Conservation (phyloP, 2,888 invertebrate species). For the Psococerastis gibbosa region DNA sequence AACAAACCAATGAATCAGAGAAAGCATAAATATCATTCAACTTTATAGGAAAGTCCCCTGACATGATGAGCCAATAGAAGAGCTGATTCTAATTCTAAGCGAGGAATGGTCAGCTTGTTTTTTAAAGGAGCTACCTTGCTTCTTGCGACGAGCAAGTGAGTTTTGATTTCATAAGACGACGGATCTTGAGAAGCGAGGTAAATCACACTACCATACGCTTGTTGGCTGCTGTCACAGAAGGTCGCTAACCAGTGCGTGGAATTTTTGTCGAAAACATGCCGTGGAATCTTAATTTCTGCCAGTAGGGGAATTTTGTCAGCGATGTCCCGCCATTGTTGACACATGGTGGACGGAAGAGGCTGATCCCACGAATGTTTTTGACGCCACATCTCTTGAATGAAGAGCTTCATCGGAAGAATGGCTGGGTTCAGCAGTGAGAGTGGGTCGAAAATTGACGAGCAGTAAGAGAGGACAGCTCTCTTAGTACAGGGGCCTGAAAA, state of each 20-base stretch:
- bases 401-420: slow-evolving; percentile 1
- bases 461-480: slow-evolving; percentile 4
- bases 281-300: slow-evolving; percentile 6
- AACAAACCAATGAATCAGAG: not conserved
- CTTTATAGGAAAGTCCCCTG: not conserved
- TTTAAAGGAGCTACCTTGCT: not conserved
- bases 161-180: not conserved
- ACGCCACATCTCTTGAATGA: slow-evolving; percentile 8
- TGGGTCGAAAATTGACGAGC: slow-evolving; percentile 10
- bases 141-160: not conserved
- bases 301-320: slow-evolving; percentile 4
- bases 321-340: slow-evolving; percentile 3
- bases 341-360: not conserved
- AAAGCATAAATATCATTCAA: not conserved
- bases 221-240: slow-evolving; percentile 8
- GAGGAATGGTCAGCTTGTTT: not conserved
- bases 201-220: slow-evolving; percentile 7
- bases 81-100: not conserved
- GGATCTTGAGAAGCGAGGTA: slow-evolving; percentile 5
- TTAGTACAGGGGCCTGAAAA: slow-evolving; percentile 5
- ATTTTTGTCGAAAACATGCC: not conserved
- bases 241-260: not conserved
- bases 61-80: not conserved
- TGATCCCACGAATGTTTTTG: slow-evolving; percentile 8
- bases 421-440: slow-evolving; percentile 8